Evolutionary conservation across 2,888 invertebrate species (phyloP), one percentile per base, ranked within the genome.

Genomic region (Lymantria dispar): DNA sequence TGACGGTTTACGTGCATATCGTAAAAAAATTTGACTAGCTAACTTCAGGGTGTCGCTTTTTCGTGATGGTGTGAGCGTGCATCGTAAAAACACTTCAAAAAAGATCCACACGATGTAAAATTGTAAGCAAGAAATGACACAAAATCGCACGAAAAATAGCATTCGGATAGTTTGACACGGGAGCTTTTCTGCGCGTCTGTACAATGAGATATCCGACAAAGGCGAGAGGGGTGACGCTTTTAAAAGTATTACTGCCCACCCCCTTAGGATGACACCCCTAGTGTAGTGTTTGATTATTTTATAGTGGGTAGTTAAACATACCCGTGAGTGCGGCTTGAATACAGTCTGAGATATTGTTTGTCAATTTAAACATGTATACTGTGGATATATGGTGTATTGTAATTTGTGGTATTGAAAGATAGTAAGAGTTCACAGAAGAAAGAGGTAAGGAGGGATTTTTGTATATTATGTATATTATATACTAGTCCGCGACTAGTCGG

Each of bases 171-270:
- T 49, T n/a, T 38, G 46, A 52, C 15, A 37, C 52, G 54, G 64
- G 62, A 70, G 78, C 73, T 78, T 78, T 68, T 74, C 75, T 73
- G 64, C 65, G 65, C 74, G 70, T 75, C 64, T 70, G 70, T 78
- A 80, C 83, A 83, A 81, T 82, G 78, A 78, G 74, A 80, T 78
- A 64, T 70, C 65, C 62, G 69, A 79, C 82, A 85, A 83, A 84
- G 81, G 77, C 64, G 72, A 74, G 74, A 78, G 80, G 71, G 71
- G 76, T 73, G 75, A 80, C 76, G 87, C 89, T 90, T 88, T 90
- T 89, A 90, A 88, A 87, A 85, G 86, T 88, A 90, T 90, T 88
- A 89, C 83, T 70, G 68, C 70, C 64, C 76, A 69, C 70, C 74
- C 58, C 22, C 22, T 22, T 22, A 22, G 12, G 60, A 62, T 64